Percentiles rank a stretch among this genome's conserved stretches.
Conservation (phyloP, 2,888 invertebrate species). For the Apocheima hispidaria region DNA sequence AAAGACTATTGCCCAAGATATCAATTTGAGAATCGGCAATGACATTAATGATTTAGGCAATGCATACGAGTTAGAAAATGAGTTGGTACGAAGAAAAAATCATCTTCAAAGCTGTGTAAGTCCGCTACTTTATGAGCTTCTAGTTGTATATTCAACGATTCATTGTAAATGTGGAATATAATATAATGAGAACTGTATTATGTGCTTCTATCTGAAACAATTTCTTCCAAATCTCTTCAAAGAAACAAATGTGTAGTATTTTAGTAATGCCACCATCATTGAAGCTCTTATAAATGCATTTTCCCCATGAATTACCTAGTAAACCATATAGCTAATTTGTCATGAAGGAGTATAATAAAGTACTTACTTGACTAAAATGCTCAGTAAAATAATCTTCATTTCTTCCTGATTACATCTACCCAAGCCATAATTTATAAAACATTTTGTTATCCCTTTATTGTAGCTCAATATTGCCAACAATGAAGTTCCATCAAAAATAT, state of each 20-base stretch:
- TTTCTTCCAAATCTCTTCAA: no score
- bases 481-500: slow-evolving; percentile 88
- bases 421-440: neutral
- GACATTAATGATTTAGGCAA: slow-evolving; percentile 69
- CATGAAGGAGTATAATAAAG: no score
- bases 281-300: no score
- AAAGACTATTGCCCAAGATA: slow-evolving; percentile 79
- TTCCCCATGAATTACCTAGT: neutral
- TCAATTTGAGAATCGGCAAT: slow-evolving; percentile 71
- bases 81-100: slow-evolving; percentile 60
- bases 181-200: no score
- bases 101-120: slow-evolving; percentile 68
- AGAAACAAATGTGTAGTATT: no score
- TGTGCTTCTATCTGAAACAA: no score
- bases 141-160: neutral
- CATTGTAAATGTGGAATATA: neutral
- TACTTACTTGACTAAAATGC: no score
- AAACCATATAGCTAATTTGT: no score
- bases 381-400: neutral
- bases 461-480: slow-evolving; percentile 88
- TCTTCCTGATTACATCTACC: neutral
- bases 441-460: neutral
- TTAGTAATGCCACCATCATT: neutral
- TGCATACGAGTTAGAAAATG: slow-evolving; percentile 64
- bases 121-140: slow-evolving; percentile 27